Conservation (phyloP, 2,113 vertebrate genomes). For the Melanerpes formicivorus region DNA sequence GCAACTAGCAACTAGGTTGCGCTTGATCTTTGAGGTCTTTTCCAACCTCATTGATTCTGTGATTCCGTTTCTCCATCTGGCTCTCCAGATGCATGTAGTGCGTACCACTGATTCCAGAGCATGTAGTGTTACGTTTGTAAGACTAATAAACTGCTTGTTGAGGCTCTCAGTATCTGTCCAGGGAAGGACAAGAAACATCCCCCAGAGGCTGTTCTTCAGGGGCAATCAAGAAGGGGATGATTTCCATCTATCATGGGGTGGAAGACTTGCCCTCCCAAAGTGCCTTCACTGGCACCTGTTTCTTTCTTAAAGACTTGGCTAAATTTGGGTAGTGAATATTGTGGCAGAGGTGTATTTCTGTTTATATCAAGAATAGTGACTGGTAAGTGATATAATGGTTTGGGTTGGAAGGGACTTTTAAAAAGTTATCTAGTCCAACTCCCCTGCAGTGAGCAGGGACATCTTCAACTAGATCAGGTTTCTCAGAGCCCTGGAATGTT, state of each 20-base stretch:
- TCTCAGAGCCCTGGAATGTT: too few relatives aligned
- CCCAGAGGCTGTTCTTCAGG: background rate
- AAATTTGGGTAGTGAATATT: background rate
- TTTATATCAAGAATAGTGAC: background rate
- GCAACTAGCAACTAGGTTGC: too few relatives aligned
- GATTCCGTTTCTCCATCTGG: background rate
- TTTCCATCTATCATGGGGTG: background rate
- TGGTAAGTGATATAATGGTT: background rate
- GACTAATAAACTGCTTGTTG: background rate
- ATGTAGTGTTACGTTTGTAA: background rate
- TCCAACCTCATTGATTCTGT: too few relatives aligned
- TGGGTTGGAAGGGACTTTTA: too few relatives aligned
- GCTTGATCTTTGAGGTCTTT: too few relatives aligned
- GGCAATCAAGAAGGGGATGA: background rate
- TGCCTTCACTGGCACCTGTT: rapidly evolving
- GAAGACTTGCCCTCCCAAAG: rapidly evolving
- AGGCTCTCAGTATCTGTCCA: background rate
- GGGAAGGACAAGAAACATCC: background rate
- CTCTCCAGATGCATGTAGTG: background rate
- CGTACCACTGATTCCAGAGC: background rate
- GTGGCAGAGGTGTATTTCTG: background rate
- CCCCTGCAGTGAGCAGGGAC: too few relatives aligned
- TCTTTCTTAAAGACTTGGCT: background rate
- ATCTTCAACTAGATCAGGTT: too few relatives aligned
- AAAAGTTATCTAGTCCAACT: too few relatives aligned